Evolutionary conservation across 2,797 vertebrate genomes (phyloP).

Genomic region (Xenentodon cancila): DNA sequence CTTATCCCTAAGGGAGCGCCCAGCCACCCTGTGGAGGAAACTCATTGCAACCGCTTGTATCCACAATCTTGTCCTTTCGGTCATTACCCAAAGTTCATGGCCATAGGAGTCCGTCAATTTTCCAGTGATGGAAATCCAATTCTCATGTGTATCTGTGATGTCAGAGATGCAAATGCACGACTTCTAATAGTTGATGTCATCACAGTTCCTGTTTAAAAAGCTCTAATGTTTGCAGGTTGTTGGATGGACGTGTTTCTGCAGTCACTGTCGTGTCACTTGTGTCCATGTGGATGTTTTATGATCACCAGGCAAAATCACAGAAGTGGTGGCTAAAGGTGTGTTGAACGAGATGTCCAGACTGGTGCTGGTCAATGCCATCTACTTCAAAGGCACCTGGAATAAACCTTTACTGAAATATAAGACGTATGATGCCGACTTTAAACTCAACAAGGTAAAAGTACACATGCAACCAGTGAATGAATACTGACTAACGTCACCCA

Average conservation of each 20-base stretch:
- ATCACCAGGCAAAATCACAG: conserved; percentile 73
- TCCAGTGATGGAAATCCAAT: no score
- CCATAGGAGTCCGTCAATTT: no score
- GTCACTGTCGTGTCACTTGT: not conserved
- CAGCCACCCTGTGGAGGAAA: no score
- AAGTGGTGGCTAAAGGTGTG: conserved; percentile 49
- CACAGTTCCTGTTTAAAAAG: no score
- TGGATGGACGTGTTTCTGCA: not conserved
- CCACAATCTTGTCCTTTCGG: no score
- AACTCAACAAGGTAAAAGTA: conserved; percentile 66
- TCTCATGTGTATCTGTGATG: no score
- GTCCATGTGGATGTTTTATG: not conserved
- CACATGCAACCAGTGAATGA: not conserved
- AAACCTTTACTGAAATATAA: conserved; percentile 37
- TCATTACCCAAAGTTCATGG: no score
- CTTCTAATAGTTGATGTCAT: no score
- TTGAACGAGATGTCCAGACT: conserved; percentile 49
- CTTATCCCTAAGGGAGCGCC: no score
- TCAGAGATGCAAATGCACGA: no score
- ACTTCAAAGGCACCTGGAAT: conserved; percentile 80
- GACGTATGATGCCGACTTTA: conserved; percentile 63
- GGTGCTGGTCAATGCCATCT: conserved; percentile 79
- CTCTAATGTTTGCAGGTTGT: no score
- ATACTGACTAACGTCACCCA: not conserved
- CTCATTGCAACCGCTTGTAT: no score